Evolutionary conservation across 2,113 vertebrate genomes (phyloP).

Genomic region (Rhynchomys soricoides): DNA sequence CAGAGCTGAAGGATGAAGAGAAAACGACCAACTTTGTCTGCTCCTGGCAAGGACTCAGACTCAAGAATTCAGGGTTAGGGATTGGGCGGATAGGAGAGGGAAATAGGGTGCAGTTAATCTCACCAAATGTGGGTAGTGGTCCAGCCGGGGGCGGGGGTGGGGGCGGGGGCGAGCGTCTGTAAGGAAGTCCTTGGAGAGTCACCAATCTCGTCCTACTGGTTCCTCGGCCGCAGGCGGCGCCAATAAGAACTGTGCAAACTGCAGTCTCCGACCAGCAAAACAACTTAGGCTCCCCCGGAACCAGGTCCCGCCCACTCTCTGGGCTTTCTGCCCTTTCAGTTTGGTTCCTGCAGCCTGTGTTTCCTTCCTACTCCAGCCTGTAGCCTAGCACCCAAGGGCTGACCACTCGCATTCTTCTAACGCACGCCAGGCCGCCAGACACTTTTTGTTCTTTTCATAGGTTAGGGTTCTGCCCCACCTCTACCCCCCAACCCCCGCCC

Average conservation of each 20-base stretch:
- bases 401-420: background rate
- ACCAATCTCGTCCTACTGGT: background rate
- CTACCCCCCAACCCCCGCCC: too few species aligned
- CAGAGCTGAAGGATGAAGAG: conserved; percentile 68
- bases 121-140: conserved; percentile 68
- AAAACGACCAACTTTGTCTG: conserved; percentile 58
- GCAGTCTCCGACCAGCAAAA: background rate
- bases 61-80: background rate
- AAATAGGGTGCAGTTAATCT: conserved; percentile 47
- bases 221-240: background rate
- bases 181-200: background rate
- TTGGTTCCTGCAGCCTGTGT: background rate
- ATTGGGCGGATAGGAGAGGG: background rate
- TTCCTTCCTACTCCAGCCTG: background rate
- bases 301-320: background rate
- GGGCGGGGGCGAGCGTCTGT: conserved; percentile 41
- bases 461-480: background rate
- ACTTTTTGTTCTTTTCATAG: too few species aligned
- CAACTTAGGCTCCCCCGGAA: background rate
- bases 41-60: conserved; percentile 53
- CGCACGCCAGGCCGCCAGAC: background rate
- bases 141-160: background rate
- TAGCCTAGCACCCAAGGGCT: background rate
- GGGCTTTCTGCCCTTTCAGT: background rate
- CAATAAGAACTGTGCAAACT: background rate